Evolutionary conservation across 2,888 invertebrate genomes (phyloP).

Genomic region (Acleris literana): DNA sequence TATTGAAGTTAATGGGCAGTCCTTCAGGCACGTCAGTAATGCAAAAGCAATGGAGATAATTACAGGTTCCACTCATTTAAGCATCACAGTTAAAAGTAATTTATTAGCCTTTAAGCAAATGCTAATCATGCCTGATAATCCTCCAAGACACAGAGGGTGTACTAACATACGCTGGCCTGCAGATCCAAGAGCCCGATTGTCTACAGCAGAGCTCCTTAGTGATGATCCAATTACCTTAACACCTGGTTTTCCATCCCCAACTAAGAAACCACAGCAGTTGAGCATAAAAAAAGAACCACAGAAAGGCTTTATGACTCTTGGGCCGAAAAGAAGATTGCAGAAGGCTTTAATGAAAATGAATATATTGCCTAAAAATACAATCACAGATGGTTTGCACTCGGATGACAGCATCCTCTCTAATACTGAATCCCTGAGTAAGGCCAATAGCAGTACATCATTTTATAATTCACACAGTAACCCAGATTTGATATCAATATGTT

Average conservation of each 20-base stretch:
- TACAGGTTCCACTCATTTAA: slow-evolving; percentile 96
- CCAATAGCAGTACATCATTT: slow-evolving; percentile 78
- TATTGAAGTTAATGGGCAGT: slow-evolving; percentile 98
- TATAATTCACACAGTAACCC: slow-evolving; percentile 96
- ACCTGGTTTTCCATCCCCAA: slow-evolving; percentile 81
- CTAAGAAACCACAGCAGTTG: slow-evolving; percentile 81
- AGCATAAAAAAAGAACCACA: slow-evolving; percentile 85
- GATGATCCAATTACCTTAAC: slow-evolving; percentile 75
- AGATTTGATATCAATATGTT: slow-evolving; percentile 91
- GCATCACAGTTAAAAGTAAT: slow-evolving; percentile 98
- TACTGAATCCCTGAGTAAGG: slow-evolving; percentile 82
- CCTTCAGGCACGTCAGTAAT: slow-evolving; percentile 96
- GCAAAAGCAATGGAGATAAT: slow-evolving; percentile 96
- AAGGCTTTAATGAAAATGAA: slow-evolving; percentile 92
- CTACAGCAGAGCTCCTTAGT: slow-evolving; percentile 88
- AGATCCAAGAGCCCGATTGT: slow-evolving; percentile 89
- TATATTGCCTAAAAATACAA: slow-evolving; percentile 93
- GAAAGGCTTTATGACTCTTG: slow-evolving; percentile 95
- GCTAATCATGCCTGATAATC: slow-evolving; percentile 89
- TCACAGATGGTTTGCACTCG: slow-evolving; percentile 86
- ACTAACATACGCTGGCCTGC: slow-evolving; percentile 87
- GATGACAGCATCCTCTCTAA: slow-evolving; percentile 86
- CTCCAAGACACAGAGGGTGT: slow-evolving; percentile 88
- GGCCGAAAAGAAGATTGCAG: slow-evolving; percentile 92
- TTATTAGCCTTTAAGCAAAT: slow-evolving; percentile 92